These are phyloP conservation scores for Streptopelia turtur DNA, from an alignment of 2,797 vertebrate genomes.

Conservation along the genomic window DNA sequence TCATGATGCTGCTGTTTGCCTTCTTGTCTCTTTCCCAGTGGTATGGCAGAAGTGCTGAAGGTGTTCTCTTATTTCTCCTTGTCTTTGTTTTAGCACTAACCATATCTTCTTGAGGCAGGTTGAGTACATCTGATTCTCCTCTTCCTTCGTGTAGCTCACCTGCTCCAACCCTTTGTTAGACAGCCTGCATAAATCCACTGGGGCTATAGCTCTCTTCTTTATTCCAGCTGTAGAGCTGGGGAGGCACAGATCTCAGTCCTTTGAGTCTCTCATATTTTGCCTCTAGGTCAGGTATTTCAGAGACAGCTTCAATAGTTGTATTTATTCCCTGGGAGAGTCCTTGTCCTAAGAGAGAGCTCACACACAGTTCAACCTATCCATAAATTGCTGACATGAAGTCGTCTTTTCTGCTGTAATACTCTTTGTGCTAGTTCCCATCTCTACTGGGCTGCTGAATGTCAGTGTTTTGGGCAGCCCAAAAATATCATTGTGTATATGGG, in stretches of 20 bases:
- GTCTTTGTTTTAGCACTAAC: background rate
- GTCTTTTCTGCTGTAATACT: background rate
- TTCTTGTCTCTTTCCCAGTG: background rate
- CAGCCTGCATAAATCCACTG: background rate
- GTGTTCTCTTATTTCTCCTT: background rate
- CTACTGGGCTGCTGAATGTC: background rate
- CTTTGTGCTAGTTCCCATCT: background rate
- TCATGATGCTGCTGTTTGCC: background rate
- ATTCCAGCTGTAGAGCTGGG: background rate
- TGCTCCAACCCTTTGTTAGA: background rate
- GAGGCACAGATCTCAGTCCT: background rate
- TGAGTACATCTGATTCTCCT: background rate
- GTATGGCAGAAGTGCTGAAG: background rate
- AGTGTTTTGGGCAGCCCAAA: background rate
- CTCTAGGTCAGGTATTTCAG: background rate
- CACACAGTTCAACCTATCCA: background rate
- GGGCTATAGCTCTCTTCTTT: background rate
- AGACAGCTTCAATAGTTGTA: background rate
- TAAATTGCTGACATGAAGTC: background rate
- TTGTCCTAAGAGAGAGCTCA: background rate
- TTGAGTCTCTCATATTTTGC: background rate
- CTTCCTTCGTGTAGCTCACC: background rate
- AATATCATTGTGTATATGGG: background rate
- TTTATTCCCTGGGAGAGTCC: background rate
- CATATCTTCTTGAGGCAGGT: background rate